phyloP scores from a whole-genome alignment of 2,113 vertebrate genomes.

The Gnathonemus echidnorhynchus region DNA sequence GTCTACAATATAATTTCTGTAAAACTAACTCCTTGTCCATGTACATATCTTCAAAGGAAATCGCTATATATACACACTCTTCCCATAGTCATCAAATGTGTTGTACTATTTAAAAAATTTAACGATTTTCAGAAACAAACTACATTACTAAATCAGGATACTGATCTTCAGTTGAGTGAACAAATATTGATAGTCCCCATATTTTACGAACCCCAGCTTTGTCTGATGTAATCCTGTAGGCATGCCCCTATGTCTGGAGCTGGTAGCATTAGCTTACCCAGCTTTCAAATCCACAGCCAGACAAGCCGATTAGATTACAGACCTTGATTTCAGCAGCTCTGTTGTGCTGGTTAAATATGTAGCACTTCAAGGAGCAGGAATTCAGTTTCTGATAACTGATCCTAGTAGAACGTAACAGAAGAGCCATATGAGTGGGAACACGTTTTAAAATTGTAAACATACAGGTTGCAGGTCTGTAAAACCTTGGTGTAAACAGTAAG shows the following conservation, averaged over 20 bases:
- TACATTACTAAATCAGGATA: not conserved
- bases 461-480: not conserved
- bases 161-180: not conserved
- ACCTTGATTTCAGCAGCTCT: not conserved
- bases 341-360: slow-evolving; percentile 1
- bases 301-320: slow-evolving; percentile 5
- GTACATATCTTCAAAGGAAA: not conserved
- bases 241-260: not conserved
- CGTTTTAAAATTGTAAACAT: not conserved
- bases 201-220: not conserved
- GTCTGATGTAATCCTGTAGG: not conserved
- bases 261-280: not conserved
- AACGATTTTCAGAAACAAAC: not conserved
- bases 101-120: not conserved
- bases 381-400: not conserved
- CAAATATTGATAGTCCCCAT: not conserved
- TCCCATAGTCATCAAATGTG: not conserved
- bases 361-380: not conserved
- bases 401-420: not conserved
- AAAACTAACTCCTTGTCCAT: not conserved
- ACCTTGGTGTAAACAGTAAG: not conserved
- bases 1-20: not conserved
- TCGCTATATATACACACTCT: not conserved
- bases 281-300: slow-evolving; percentile 2
- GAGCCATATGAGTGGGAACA: too few relatives aligned